phyloP scores from a whole-genome alignment of 1,140 invertebrate genomes.

The Leptonema lineaticorne region DNA sequence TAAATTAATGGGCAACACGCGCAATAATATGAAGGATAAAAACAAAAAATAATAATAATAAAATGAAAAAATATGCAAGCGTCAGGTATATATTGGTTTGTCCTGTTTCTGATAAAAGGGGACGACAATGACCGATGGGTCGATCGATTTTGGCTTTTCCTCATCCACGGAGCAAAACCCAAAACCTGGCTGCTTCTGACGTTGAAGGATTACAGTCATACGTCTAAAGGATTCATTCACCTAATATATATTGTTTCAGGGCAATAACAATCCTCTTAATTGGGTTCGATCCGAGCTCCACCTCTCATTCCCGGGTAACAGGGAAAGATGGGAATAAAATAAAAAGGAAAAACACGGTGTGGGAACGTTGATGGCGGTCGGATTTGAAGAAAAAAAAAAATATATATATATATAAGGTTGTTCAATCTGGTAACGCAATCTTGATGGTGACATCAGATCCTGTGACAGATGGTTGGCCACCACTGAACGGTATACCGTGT shows the following conservation, averaged over 20 bases:
- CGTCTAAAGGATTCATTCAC: conserved; percentile 40
- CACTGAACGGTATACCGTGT: not conserved
- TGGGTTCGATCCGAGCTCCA: conserved; percentile 12
- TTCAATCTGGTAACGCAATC: not conserved
- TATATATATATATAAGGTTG: too few species aligned
- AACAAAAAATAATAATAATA: not conserved
- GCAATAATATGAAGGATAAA: not conserved
- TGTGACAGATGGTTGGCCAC: not conserved
- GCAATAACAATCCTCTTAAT: conserved; percentile 27
- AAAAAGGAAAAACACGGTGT: not conserved
- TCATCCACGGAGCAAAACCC: not conserved
- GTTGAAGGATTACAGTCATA: conserved; percentile 37
- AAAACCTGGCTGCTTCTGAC: conserved; percentile 32
- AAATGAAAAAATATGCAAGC: not conserved
- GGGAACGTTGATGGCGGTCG: too few species aligned
- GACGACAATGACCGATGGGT: conserved; percentile 40
- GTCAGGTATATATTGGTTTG: conserved; percentile 22
- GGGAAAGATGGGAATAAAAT: not conserved
- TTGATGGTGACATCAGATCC: conserved; percentile 6
- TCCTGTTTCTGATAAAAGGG: conserved; percentile 31
- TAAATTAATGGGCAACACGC: not conserved
- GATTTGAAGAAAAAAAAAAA: too few species aligned
- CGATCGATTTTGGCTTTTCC: conserved; percentile 31
- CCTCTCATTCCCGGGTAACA: not conserved
- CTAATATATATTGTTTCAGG: conserved; percentile 41